These are phyloP conservation scores for Vicugna pacos DNA, from an alignment of 2,113 vertebrate genomes.

Conservation along the genomic window DNA sequence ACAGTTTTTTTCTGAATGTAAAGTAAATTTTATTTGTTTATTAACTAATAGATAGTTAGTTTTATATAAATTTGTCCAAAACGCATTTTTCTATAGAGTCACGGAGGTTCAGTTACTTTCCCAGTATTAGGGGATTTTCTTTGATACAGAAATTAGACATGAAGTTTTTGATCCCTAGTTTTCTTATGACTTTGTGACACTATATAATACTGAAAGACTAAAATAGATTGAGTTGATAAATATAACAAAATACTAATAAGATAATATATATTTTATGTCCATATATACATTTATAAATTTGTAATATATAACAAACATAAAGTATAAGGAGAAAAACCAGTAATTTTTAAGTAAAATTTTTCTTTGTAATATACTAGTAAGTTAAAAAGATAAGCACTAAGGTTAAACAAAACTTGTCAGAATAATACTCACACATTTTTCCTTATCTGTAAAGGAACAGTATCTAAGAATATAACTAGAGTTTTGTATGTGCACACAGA, in stretches of 20 bases:
- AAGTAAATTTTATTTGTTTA: neutral
- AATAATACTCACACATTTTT: neutral
- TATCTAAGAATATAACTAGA: neutral
- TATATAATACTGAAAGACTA: neutral
- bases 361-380: neutral
- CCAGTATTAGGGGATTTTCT: neutral
- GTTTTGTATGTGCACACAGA: neutral
- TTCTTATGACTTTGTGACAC: neutral
- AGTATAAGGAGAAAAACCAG: neutral
- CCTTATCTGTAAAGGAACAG: neutral
- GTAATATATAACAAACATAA: neutral
- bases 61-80: neutral
- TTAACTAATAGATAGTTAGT: neutral
- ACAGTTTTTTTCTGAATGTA: neutral
- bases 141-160: neutral
- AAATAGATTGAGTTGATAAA: neutral
- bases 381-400: neutral
- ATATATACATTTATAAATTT: neutral
- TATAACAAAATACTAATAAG: neutral
- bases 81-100: neutral
- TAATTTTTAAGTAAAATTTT: neutral
- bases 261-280: neutral
- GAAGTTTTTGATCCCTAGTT: neutral
- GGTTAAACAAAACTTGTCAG: neutral
- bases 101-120: neutral